Percentiles rank a stretch among this genome's conserved stretches.
Conservation (phyloP, 2,113 vertebrate genomes). For the Canis aureus region DNA sequence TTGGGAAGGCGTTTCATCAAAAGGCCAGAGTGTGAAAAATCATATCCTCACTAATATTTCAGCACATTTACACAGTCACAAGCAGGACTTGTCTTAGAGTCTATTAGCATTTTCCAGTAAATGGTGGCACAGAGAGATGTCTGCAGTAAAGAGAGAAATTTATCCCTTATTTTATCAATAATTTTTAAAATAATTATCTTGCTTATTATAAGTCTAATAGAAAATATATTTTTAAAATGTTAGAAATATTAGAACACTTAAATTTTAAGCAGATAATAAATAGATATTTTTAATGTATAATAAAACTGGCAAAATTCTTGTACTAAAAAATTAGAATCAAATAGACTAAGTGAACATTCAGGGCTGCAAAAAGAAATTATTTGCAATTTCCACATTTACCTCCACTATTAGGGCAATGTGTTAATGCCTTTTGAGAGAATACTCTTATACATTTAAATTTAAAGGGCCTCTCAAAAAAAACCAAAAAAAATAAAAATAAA, state of each 20-base stretch:
- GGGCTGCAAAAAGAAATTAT: background rate
- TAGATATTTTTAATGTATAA: background rate
- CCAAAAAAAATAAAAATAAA: too few relatives aligned
- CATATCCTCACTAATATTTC: slow-evolving; percentile 68
- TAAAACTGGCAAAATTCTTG: slow-evolving; percentile 14
- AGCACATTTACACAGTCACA: slow-evolving; percentile 53
- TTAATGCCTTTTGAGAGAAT: slow-evolving; percentile 13
- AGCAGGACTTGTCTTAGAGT: slow-evolving; percentile 61
- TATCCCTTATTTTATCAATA: background rate
- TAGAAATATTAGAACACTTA: slow-evolving; percentile 29
- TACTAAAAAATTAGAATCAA: slow-evolving; percentile 38
- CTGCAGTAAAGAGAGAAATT: background rate
- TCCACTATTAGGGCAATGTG: background rate
- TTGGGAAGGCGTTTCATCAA: slow-evolving; percentile 86
- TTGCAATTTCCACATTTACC: background rate
- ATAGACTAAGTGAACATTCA: background rate
- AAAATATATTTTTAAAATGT: slow-evolving; percentile 63
- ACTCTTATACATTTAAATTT: background rate
- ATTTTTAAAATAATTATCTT: background rate
- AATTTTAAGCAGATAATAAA: slow-evolving; percentile 27
- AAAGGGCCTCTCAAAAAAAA: background rate
- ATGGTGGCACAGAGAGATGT: background rate
- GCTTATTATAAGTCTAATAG: background rate
- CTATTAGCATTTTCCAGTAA: slow-evolving; percentile 51
- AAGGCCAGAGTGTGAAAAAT: slow-evolving; percentile 83